Percentiles rank a stretch among this genome's conserved stretches.
Conservation (phyloP, 2,113 vertebrate genomes). For the Odocoileus virginianus region DNA sequence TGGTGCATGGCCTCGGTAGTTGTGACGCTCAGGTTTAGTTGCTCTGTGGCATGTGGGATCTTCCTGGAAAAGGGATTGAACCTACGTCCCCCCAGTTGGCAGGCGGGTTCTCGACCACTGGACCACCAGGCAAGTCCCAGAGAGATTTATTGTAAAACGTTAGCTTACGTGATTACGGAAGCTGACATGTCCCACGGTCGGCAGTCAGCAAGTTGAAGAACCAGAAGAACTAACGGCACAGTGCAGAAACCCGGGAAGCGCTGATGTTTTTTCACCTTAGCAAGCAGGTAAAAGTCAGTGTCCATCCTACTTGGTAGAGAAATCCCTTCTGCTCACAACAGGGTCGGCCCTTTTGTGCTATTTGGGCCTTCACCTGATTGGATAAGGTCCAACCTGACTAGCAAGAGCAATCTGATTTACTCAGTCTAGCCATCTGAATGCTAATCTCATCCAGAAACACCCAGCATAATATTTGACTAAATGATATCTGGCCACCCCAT, state of each 20-base stretch:
- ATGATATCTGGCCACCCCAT: background rate
- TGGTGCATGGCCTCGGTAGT: accelerated
- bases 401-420: background rate
- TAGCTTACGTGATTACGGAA: background rate
- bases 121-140: background rate
- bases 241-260: background rate
- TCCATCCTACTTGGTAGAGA: background rate
- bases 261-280: background rate
- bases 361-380: background rate
- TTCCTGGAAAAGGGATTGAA: background rate
- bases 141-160: too few relatives aligned
- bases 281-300: background rate
- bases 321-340: background rate
- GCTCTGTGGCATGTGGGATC: accelerated
- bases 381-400: background rate
- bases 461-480: background rate
- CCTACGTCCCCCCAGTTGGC: background rate
- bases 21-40: background rate
- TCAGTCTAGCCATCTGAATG: background rate
- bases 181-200: background rate
- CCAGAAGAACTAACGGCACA: accelerated
- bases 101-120: background rate
- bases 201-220: background rate
- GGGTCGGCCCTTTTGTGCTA: background rate
- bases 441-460: background rate